Conservation (phyloP, 1,140 invertebrate genomes). For the Platorchestia sp. region DNA sequence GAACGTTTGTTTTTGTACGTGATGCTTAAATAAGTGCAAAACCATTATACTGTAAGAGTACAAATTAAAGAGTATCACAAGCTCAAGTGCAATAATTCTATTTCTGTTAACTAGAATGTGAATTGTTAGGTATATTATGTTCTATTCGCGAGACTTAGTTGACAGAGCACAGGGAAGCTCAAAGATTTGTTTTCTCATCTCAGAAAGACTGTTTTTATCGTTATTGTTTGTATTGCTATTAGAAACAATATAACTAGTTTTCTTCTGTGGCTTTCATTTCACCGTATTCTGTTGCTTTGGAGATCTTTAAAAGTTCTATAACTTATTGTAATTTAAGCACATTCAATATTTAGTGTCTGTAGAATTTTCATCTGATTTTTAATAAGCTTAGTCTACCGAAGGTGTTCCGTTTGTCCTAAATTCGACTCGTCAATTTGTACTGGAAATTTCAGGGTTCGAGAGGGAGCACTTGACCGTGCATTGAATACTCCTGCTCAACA, state of each 20-base stretch:
- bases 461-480: too few species aligned
- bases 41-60: background rate
- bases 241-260: background rate
- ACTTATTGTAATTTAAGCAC: too few species aligned
- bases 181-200: background rate
- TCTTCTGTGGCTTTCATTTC: background rate
- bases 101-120: background rate
- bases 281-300: background rate
- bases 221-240: background rate
- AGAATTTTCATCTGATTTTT: too few species aligned
- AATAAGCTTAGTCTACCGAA: too few species aligned
- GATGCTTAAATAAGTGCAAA: background rate
- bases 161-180: background rate
- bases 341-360: too few species aligned
- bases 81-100: background rate
- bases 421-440: too few species aligned
- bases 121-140: background rate
- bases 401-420: too few species aligned
- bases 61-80: background rate
- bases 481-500: too few species aligned
- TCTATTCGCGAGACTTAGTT: background rate
- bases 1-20: background rate
- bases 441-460: too few species aligned
- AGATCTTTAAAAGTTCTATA: too few species aligned
- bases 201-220: background rate